phyloP scores from a whole-genome alignment of 2,113 vertebrate species.

The Silurus asotus region DNA sequence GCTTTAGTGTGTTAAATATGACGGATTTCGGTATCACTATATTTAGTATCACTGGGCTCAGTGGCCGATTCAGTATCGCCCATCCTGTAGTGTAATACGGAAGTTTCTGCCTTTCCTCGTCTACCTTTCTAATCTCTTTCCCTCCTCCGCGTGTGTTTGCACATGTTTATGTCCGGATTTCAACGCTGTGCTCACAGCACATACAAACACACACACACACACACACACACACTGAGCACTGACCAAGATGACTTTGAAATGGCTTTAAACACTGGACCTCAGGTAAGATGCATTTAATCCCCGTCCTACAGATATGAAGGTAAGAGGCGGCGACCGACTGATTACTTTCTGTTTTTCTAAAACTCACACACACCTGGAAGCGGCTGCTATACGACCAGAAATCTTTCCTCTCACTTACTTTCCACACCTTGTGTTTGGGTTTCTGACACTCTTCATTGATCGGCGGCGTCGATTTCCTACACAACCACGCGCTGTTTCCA shows the following conservation, averaged over 20 bases:
- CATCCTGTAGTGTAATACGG: neutral
- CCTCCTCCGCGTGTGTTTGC: constrained; percentile 24
- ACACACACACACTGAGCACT: neutral
- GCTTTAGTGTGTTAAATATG: too few relatives aligned
- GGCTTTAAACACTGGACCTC: constrained; percentile 20
- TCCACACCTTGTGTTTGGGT: neutral
- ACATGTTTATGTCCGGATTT: constrained; percentile 32
- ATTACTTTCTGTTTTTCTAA: neutral
- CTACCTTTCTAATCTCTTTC: neutral
- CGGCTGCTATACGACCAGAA: neutral
- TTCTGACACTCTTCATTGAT: neutral
- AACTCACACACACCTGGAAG: constrained; percentile 7
- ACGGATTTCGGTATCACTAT: neutral
- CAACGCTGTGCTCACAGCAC: neutral
- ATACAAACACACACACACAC: neutral
- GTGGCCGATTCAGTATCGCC: neutral
- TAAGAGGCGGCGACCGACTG: neutral
- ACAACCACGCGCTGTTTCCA: neutral
- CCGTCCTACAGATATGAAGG: neutral
- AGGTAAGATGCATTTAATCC: constrained; percentile 26
- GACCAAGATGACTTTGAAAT: constrained; percentile 18
- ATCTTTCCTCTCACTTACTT: neutral
- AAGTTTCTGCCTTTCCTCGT: constrained; percentile 12
- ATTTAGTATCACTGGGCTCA: neutral
- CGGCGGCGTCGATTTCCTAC: neutral